These are phyloP conservation scores for Synanthedon vespiformis DNA, from an alignment of 2,888 invertebrate species.

Conservation along the genomic window DNA sequence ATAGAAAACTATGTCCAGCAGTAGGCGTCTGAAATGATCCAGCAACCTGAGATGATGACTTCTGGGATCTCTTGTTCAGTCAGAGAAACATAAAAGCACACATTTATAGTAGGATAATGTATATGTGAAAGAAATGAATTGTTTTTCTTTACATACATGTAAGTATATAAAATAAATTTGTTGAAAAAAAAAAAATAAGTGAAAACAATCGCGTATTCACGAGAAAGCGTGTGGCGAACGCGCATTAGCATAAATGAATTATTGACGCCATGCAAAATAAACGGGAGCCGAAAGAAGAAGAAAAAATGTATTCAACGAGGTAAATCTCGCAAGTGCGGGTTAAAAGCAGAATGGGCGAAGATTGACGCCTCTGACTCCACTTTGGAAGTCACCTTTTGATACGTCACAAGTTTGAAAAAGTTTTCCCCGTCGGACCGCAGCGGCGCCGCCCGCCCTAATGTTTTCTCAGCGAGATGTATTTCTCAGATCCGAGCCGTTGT, in stretches of 20 bases:
- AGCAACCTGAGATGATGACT: too few relatives aligned
- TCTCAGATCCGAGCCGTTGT: not conserved
- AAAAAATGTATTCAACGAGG: not conserved
- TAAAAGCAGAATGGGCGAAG: not conserved
- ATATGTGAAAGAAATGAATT: too few relatives aligned
- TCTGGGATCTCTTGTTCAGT: too few relatives aligned
- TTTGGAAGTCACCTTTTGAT: not conserved
- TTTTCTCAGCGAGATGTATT: not conserved
- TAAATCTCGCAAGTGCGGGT: not conserved
- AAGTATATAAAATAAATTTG: too few relatives aligned
- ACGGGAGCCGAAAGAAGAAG: not conserved
- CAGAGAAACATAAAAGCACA: too few relatives aligned
- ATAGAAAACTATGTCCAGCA: too few relatives aligned
- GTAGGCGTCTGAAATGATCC: too few relatives aligned
- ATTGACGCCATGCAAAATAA: constrained; percentile 26
- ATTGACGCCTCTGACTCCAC: not conserved
- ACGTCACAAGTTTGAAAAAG: not conserved
- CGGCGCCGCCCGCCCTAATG: not conserved
- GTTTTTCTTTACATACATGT: too few relatives aligned
- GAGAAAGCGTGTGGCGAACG: constrained; percentile 9
- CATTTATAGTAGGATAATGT: too few relatives aligned
- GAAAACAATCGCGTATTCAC: constrained; percentile 1
- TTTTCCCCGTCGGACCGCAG: not conserved
- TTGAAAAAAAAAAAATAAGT: too few relatives aligned
- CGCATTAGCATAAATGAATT: constrained; percentile 33